phyloP scores from a whole-genome alignment of 2,113 vertebrate species.

The Shinisaurus crocodilurus region DNA sequence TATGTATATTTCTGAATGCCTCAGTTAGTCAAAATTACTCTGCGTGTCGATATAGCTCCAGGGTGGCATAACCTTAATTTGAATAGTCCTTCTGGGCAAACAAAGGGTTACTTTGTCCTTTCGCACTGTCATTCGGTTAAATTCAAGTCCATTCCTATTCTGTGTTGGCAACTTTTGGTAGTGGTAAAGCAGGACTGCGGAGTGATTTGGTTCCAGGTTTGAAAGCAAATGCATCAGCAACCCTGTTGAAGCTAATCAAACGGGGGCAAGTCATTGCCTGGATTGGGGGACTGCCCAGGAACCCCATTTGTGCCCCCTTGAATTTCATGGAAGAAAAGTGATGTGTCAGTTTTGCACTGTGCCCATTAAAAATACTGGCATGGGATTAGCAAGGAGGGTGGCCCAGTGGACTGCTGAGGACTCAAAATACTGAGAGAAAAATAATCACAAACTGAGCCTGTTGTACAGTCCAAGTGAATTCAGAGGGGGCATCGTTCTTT shows the following conservation, averaged over 20 bases:
- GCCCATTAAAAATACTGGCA: background rate
- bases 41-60: background rate
- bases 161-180: background rate
- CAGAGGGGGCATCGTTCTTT: accelerated
- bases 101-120: background rate
- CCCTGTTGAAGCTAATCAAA: no score
- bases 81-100: background rate
- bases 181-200: no score
- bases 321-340: background rate
- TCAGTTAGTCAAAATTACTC: background rate
- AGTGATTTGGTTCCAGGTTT: background rate
- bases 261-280: background rate
- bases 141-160: background rate
- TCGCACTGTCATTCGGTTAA: background rate
- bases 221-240: background rate
- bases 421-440: background rate
- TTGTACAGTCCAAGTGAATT: accelerated
- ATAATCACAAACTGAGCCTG: background rate
- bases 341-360: background rate
- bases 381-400: accelerated
- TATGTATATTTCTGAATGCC: background rate
- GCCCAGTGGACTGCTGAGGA: background rate
- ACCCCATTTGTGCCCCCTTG: background rate
- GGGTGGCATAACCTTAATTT: no score
- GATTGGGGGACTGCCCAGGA: background rate